phyloP scores from a whole-genome alignment of 2,888 invertebrate genomes.

The Muscina levida region DNA sequence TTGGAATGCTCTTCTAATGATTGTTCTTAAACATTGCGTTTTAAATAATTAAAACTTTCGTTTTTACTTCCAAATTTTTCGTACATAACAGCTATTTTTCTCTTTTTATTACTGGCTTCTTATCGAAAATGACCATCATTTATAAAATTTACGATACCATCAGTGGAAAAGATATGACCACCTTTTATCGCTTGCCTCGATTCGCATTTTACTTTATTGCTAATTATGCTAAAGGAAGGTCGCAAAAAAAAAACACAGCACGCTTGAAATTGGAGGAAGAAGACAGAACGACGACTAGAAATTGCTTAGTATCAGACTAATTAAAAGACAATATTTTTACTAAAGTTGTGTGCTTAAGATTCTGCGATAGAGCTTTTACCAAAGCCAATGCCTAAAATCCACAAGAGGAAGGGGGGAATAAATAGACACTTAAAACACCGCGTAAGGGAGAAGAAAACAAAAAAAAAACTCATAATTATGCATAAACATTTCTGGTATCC shows the following conservation, averaged over 20 bases:
- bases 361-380: not conserved
- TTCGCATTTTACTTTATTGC: not conserved
- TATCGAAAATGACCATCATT: slow-evolving; percentile 7
- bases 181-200: not conserved
- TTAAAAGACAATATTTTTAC: slow-evolving; percentile 31
- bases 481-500: not conserved
- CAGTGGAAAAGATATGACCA: not conserved
- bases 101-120: slow-evolving; percentile 5
- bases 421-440: no score
- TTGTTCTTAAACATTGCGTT: not conserved
- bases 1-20: not conserved
- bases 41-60: not conserved
- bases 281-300: not conserved
- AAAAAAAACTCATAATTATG: slow-evolving; percentile 7
- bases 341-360: slow-evolving; percentile 10
- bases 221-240: not conserved
- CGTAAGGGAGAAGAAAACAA: no score
- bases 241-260: no score
- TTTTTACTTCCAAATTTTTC: not conserved
- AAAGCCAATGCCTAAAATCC: not conserved
- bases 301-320: slow-evolving; percentile 3
- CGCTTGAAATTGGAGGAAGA: not conserved
- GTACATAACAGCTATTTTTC: not conserved
- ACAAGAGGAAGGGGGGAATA: not conserved
- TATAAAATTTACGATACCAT: not conserved